Evolutionary conservation across 2,888 invertebrate species (phyloP), one percentile per base, ranked within the genome.

Genomic region (Euplagia quadripunctaria): DNA sequence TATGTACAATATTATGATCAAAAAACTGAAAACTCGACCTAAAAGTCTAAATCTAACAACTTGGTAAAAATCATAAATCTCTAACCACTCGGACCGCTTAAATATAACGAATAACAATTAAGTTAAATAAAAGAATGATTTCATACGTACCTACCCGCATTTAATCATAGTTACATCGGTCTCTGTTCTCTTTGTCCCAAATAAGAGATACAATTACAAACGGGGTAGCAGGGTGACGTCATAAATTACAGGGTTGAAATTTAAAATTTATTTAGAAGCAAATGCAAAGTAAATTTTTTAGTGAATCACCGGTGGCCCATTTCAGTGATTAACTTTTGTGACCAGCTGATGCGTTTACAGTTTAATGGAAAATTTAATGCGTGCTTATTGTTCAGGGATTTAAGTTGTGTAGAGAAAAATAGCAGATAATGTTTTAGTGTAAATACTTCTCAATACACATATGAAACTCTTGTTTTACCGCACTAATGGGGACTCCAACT

Each of bases 251-350:
- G 81, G 87, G 89, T 70, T 87, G 86, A 92, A 85, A 93, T 93
- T 90, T 90, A 89, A 92, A 92, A 94, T 93, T 92, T 94, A 94
- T 93, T 92, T 90, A 89, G 88, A 90, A 88, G 88, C 91, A 92
- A 91, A 92, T 92, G 92, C 87, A 88, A 88, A 87, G 88, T 89
- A 88, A 89, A 90, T 93, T 93, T 92, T 92, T 91, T 91, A 91
- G 91, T 87, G 88, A 89, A 89, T 89, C 92, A 89, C 90, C 88
- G 82, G 89, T 91, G 91, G 86, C 89, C 89, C 89, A 91, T 92
- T 92, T 89, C 78, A 82, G 85, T 89, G 89, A 90, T 89, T 89
- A 89, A 87, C 85, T 88, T 87, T 80, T 80, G 79, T 81, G 70
- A 70, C 72, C 82, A 83, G 81, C 83, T 85, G 81, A 85, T 83